These are phyloP conservation scores for Cosmia trapezina DNA, from an alignment of 2,888 invertebrate species.

Conservation along the genomic window DNA sequence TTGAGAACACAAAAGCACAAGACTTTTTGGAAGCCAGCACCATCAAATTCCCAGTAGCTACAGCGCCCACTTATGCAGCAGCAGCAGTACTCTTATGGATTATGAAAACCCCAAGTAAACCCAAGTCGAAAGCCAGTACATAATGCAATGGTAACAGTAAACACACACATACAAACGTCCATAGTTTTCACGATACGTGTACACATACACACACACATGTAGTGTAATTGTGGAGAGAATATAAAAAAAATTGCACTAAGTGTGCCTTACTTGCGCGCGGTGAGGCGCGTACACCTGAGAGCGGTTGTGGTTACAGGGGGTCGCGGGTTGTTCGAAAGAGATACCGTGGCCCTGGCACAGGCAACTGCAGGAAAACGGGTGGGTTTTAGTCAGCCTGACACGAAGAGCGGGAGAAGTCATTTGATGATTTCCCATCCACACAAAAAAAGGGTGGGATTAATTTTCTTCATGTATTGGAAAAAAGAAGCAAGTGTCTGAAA, in stretches of 20 bases:
- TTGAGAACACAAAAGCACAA: too few relatives aligned
- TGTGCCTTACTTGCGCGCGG: constrained; percentile 88
- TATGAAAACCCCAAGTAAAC: constrained; percentile 39
- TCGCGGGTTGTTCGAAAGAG: too few relatives aligned
- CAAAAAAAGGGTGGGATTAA: not conserved
- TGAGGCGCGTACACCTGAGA: constrained; percentile 76
- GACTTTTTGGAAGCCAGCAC: too few relatives aligned
- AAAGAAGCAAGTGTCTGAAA: too few relatives aligned
- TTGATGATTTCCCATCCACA: too few relatives aligned
- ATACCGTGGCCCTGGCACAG: too few relatives aligned
- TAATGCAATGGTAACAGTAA: constrained; percentile 67
- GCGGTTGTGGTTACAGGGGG: constrained; percentile 49
- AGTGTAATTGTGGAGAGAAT: constrained; percentile 87
- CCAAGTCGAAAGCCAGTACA: constrained; percentile 50
- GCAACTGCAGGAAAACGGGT: too few relatives aligned
- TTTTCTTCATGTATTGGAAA: constrained; percentile 1
- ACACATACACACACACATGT: constrained; percentile 68
- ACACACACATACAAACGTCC: constrained; percentile 63
- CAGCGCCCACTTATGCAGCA: too few relatives aligned
- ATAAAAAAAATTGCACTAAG: constrained; percentile 87
- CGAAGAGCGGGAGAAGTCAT: too few relatives aligned
- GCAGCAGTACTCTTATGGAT: not conserved
- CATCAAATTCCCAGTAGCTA: too few relatives aligned
- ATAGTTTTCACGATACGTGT: constrained; percentile 59
- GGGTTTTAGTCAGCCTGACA: too few relatives aligned